Evolutionary conservation across 2,888 invertebrate genomes (phyloP), one percentile per base, ranked within the genome.

Genomic region (Leistus spinibarbis): DNA sequence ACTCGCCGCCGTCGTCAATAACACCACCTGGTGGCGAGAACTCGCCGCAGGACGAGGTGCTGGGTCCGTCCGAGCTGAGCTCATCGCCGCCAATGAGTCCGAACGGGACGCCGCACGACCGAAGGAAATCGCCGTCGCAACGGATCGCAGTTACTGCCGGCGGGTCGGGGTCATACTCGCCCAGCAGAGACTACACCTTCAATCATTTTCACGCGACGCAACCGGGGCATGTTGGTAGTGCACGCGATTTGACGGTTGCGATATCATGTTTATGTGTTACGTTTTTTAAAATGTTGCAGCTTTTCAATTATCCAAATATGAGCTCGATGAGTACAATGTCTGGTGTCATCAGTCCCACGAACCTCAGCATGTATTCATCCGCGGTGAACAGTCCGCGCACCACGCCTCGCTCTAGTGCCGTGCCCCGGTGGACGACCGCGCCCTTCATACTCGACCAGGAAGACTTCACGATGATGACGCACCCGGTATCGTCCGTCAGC

Each of bases 391-490:
- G 56, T 56, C 75, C 92, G 79, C 90, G 93, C 79, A 90, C 91
- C 79, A 91, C 92, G 76, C 91, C 92, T 77, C 90, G 93, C 79
- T 83, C 86, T 82, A 85, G 83, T 79, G 83, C 83, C 79, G 84
- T 85, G 77, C 90, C 88, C 77, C 91, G 96, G 82, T 97, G 97
- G 97, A 95, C 93, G 84, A 90, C 94, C 69, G 89, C 90, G 64
- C 92, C 95, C 69, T 96, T 97, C 88, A 92, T 97, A 80, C 87
- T 96, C 82, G 98, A 98, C 78, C 85, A 85, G 84, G 97, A 97
- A 84, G 97, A 98, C 87, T 97, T 98, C 87, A 95, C 93, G 84
- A 95, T 97, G 90, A 95, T 96, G 88, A 93, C 96, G 69, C 94
- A 89, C 82, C 89, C 91, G 53, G 89, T 90, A 57, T 87, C 90